Conservation (phyloP, 2,113 vertebrate species). For the Tonatia bakeri region DNA sequence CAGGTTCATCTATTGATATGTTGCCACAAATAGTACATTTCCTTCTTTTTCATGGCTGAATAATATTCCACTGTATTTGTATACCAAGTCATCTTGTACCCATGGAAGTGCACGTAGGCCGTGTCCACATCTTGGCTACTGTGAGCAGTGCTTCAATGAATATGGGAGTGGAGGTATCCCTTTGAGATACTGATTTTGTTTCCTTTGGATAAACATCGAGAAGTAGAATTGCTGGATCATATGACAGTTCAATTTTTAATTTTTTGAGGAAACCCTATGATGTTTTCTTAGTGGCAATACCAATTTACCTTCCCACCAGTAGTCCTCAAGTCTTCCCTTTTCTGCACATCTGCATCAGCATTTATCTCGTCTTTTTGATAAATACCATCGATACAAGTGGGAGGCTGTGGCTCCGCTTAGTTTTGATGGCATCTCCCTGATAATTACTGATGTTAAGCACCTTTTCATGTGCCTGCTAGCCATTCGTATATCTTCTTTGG, state of each 20-base stretch:
- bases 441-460: neutral
- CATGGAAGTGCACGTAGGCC: neutral
- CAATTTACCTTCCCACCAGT: neutral
- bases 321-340: neutral
- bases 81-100: neutral
- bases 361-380: neutral
- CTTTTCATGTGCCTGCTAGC: neutral
- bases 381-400: neutral
- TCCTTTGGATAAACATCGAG: neutral
- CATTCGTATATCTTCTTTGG: neutral
- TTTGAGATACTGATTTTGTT: neutral
- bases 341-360: neutral
- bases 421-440: neutral
- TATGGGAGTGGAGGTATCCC: neutral
- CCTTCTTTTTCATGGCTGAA: neutral
- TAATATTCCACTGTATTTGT: neutral
- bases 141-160: neutral
- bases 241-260: neutral
- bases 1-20: neutral
- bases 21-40: neutral
- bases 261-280: neutral
- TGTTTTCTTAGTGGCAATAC: neutral
- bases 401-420: neutral
- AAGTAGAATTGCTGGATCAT: neutral
- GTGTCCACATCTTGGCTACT: neutral